Conservation (phyloP, 1,140 invertebrate species). For the Brachionus angularis region DNA sequence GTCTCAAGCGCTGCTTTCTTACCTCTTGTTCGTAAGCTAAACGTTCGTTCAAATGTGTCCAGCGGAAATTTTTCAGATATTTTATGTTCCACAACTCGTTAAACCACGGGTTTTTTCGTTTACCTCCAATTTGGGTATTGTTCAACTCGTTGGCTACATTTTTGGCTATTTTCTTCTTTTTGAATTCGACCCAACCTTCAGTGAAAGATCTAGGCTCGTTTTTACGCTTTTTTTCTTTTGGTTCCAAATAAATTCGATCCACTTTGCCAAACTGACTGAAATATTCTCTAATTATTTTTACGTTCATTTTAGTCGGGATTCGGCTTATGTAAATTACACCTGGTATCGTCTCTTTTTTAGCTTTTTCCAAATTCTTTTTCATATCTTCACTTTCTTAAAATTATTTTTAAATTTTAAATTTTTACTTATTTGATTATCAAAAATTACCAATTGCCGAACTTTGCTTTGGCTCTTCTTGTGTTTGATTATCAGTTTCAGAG, state of each 20-base stretch:
- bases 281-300: constrained; percentile 35
- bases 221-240: constrained; percentile 22
- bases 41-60: constrained; percentile 42
- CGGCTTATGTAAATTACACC: constrained; percentile 39
- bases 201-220: constrained; percentile 10
- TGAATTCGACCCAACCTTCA: constrained; percentile 45
- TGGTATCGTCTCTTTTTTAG: constrained; percentile 9
- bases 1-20: constrained; percentile 23
- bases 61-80: constrained; percentile 33
- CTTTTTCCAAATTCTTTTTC: background rate
- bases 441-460: too few relatives aligned
- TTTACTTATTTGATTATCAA: too few relatives aligned
- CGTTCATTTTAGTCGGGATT: constrained; percentile 43
- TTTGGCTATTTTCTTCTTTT: constrained; percentile 22
- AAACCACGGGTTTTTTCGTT: constrained; percentile 36
- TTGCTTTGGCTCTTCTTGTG: too few relatives aligned
- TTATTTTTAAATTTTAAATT: background rate
- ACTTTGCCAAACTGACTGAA: constrained; percentile 29
- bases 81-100: constrained; percentile 42
- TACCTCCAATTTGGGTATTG: constrained; percentile 36
- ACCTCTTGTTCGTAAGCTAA: constrained; percentile 26
- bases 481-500: too few relatives aligned
- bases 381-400: background rate
- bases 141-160: constrained; percentile 19
- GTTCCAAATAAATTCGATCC: constrained; percentile 40